phyloP scores from a whole-genome alignment of 1,140 invertebrate genomes.

The Drosophila sucinea region DNA sequence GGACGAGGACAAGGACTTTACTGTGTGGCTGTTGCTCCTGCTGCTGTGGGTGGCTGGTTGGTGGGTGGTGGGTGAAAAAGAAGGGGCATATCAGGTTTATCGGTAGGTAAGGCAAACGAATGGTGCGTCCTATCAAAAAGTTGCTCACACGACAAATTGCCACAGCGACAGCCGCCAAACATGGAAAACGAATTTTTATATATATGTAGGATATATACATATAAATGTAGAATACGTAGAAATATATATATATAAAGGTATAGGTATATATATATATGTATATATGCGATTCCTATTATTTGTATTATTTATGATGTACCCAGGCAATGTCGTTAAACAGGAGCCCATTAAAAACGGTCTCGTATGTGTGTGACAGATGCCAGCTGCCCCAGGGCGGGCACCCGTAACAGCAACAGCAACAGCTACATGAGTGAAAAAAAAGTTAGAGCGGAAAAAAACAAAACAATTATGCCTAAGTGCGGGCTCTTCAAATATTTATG shows the following conservation, averaged over 20 bases:
- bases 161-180: constrained; percentile 30
- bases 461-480: constrained; percentile 78
- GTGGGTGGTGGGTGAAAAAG: neutral
- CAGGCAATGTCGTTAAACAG: constrained; percentile 71
- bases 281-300: constrained; percentile 64
- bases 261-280: neutral
- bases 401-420: constrained; percentile 14
- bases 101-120: constrained; percentile 29
- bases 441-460: constrained; percentile 13
- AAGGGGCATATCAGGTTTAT: constrained; percentile 53
- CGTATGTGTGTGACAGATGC: constrained; percentile 58
- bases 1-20: constrained; percentile 58
- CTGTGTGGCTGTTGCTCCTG: constrained; percentile 30
- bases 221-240: neutral
- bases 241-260: neutral
- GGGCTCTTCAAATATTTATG: constrained; percentile 67
- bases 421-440: constrained; percentile 15
- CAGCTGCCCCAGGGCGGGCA: constrained; percentile 47
- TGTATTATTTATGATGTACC: constrained; percentile 73
- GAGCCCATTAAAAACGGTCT: constrained; percentile 60
- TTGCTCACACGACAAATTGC: constrained; percentile 78
- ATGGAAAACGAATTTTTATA: constrained; percentile 60
- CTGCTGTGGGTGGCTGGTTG: constrained; percentile 11
- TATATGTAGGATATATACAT: neutral
- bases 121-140: constrained; percentile 67